Evolutionary conservation across 2,888 invertebrate genomes (phyloP).

Genomic region (Lithophane leautieri): DNA sequence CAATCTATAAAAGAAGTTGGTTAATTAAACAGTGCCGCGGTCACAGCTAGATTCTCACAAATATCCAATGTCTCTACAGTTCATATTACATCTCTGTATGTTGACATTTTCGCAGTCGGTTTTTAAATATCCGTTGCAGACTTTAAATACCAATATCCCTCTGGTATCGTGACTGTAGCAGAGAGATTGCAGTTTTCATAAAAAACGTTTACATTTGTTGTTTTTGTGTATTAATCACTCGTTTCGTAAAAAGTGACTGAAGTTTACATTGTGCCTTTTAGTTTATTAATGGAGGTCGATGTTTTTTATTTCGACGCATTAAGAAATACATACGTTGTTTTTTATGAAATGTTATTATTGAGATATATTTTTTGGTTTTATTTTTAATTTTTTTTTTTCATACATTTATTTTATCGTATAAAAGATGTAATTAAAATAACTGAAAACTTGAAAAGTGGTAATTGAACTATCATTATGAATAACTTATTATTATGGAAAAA

Average conservation of each 20-base stretch:
- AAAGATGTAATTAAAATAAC: too few relatives aligned
- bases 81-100: conserved; percentile 1
- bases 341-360: neutral
- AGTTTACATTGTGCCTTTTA: neutral
- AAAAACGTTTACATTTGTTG: conserved; percentile 20
- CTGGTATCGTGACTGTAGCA: neutral
- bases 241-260: neutral
- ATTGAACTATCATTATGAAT: too few relatives aligned
- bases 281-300: neutral
- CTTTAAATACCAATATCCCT: conserved; percentile 34
- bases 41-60: neutral
- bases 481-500: neutral
- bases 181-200: conserved; percentile 28
- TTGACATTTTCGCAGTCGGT: conserved; percentile 2
- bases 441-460: too few relatives aligned
- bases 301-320: neutral
- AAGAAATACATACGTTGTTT: neutral
- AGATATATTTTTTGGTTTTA: neutral
- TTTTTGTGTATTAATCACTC: conserved; percentile 20
- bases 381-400: neutral
- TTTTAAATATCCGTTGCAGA: conserved; percentile 56
- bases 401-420: neutral
- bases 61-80: neutral
- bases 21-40: neutral
- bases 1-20: neutral